phyloP scores from a whole-genome alignment of 2,888 invertebrate species.

The Melanotus villosus region DNA sequence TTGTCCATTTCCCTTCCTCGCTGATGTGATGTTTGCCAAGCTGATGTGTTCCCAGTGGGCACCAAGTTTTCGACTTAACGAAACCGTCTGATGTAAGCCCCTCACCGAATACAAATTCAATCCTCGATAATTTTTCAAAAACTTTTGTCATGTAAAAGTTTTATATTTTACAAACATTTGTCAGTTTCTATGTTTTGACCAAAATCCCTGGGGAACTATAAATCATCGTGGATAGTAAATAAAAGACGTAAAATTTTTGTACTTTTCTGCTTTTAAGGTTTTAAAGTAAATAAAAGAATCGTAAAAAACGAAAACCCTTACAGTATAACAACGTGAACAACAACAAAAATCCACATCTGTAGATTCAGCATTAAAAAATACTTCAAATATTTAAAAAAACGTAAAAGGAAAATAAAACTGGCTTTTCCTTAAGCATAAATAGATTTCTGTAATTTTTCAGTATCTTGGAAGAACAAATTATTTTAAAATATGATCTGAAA shows the following conservation, averaged over 20 bases:
- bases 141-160: conserved; percentile 65
- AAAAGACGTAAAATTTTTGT: conserved; percentile 31
- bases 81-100: conserved; percentile 55
- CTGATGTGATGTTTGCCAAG: conserved; percentile 64
- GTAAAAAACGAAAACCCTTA: no score
- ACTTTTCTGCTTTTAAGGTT: neutral
- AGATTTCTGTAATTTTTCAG: no score
- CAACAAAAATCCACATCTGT: no score
- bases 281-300: neutral
- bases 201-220: conserved; percentile 60
- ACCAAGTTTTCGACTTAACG: conserved; percentile 63
- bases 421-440: no score
- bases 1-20: conserved; percentile 62
- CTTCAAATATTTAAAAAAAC: no score
- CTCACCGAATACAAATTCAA: conserved; percentile 62
- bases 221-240: conserved; percentile 59
- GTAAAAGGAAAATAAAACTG: no score
- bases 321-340: no score
- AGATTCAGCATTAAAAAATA: no score
- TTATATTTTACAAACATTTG: conserved; percentile 64
- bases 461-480: no score
- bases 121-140: conserved; percentile 66
- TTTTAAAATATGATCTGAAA: no score
- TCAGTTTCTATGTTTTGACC: conserved; percentile 66
- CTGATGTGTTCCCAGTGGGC: conserved; percentile 64